Percentiles rank a stretch among this genome's conserved stretches.
Evolutionary conservation across 2,113 vertebrate species (phyloP).

Genomic region (Gymnarchus niloticus): DNA sequence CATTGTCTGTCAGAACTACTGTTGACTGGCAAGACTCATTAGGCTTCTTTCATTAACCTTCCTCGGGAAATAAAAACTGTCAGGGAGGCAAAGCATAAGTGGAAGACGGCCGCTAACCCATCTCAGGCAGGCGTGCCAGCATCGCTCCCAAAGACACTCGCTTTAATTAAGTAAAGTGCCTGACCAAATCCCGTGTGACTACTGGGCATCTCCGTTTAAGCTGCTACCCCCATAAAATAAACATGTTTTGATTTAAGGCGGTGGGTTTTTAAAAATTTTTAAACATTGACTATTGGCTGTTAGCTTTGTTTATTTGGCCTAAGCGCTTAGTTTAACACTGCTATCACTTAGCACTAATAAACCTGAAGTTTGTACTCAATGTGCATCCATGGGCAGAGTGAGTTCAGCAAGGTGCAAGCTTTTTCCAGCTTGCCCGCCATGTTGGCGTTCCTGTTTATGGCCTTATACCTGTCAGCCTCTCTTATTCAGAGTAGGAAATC

Average conservation of each 20-base stretch:
- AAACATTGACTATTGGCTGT: conserved; percentile 22
- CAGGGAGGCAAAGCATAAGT: conserved; percentile 10
- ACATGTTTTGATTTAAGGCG: conserved; percentile 24
- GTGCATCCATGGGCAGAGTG: conserved; percentile 38
- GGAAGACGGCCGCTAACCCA: conserved; percentile 23
- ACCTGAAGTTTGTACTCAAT: conserved; percentile 36
- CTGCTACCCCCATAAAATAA: conserved; percentile 29
- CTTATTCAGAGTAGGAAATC: conserved; percentile 41
- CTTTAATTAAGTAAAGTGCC: conserved; percentile 11
- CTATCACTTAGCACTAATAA: conserved; percentile 28
- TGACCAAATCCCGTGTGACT: conserved; percentile 22
- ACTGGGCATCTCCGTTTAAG: conserved; percentile 18
- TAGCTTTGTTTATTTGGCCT: conserved; percentile 25
- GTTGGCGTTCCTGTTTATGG: conserved; percentile 51
- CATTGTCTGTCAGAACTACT: conserved; percentile 8
- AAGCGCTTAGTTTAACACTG: conserved; percentile 26
- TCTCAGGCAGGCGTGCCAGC: not conserved
- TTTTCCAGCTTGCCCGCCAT: conserved; percentile 32
- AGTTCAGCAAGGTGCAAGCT: conserved; percentile 61
- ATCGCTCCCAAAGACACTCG: conserved; percentile 20
- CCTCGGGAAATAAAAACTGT: not conserved
- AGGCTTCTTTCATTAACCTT: conserved; percentile 8
- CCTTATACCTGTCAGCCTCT: conserved; percentile 54
- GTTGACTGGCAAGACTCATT: conserved; percentile 21
- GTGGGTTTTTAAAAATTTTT: conserved; percentile 35